Evolutionary conservation across 37 sponge, comb jelly and placozoan genomes (phyloP), one percentile per base, ranked within the genome.

Genomic region (Diacarnus erythraeanus): DNA sequence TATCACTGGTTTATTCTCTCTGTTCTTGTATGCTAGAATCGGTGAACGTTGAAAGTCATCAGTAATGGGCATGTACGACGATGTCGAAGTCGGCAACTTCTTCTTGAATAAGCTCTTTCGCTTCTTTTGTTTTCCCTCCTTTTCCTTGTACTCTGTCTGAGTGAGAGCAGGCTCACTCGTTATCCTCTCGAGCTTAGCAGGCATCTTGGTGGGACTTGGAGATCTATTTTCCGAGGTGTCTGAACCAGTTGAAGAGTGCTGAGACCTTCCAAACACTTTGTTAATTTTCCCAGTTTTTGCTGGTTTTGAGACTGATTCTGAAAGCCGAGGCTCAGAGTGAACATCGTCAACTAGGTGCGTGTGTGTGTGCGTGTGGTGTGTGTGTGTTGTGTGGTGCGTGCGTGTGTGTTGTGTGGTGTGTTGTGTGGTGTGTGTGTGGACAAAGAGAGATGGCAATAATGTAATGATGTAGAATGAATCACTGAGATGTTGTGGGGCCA

Each of bases 31-130:
- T 2, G 42, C 29, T 37, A 58, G 63, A 15, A 40, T 63, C 0
- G 77, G 29, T 20, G 65, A 64, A 26, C 41, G 42, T 56, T 42
- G 74, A 18, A 26, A 56, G 74, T 31, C 77, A 33, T 57, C 58
- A 20, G 22, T 29, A 6, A 29, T 42, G 38, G 66, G 61, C 18
- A 29, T 47, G 17, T 25, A 25, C 51, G 43, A 41, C 2, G 33
- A 35, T 12, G 77, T 42, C 47, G 58, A 54, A 15, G 23, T 42
- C 18, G 47, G 71, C 42, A 39, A 29, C 69, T 30, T 64, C 38
- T 42, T 66, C 29, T 65, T 65, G 34, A 65, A 65, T 30, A 34
- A 68, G 38, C 41, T 37, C 71, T 54, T 71, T 43, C 66, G 30
- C 35, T 65, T 65, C 35, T 44, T 72, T 41, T 42, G 15, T 54